Conservation (phyloP, 2,888 invertebrate genomes). For the Hirtodrosophila trivittata region DNA sequence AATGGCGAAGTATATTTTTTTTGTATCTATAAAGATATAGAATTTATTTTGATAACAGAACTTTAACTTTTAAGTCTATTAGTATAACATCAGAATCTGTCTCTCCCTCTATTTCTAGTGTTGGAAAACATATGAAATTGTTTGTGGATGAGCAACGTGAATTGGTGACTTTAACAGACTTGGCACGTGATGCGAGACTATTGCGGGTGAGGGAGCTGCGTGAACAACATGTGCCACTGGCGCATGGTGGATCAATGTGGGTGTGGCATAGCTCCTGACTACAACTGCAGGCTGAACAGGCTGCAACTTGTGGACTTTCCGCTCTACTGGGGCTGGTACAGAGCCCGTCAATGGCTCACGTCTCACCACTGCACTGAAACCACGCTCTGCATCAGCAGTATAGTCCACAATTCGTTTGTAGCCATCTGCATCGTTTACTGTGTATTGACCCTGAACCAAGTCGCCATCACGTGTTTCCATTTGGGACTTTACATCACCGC, state of each 20-base stretch:
- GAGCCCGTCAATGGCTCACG: slow-evolving; percentile 83
- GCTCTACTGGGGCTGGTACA: slow-evolving; percentile 33
- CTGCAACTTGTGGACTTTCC: slow-evolving; percentile 27
- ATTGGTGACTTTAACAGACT: slow-evolving; percentile 61
- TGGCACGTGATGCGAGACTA: slow-evolving; percentile 67
- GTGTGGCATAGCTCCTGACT: slow-evolving; percentile 58
- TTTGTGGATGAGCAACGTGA: slow-evolving; percentile 64
- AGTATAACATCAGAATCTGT: slow-evolving; percentile 23
- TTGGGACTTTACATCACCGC: slow-evolving; percentile 85
- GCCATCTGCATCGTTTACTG: slow-evolving; percentile 85
- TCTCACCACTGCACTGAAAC: slow-evolving; percentile 85
- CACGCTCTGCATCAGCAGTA: slow-evolving; percentile 84
- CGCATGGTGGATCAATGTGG: slow-evolving; percentile 73
- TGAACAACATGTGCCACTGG: slow-evolving; percentile 66
- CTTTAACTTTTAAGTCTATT: slow-evolving; percentile 2
- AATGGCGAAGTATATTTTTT: background rate
- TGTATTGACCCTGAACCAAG: slow-evolving; percentile 85
- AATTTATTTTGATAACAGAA: slow-evolving; percentile 11
- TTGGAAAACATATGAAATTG: slow-evolving; percentile 75
- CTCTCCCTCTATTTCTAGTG: slow-evolving; percentile 19
- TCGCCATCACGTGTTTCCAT: slow-evolving; percentile 85
- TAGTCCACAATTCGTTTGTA: slow-evolving; percentile 85
- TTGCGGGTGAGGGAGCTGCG: slow-evolving; percentile 53
- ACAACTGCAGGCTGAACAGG: slow-evolving; percentile 52
- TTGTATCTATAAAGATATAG: background rate